phyloP scores from a whole-genome alignment of 2,797 vertebrate genomes.

The Spondyliosoma cantharus region DNA sequence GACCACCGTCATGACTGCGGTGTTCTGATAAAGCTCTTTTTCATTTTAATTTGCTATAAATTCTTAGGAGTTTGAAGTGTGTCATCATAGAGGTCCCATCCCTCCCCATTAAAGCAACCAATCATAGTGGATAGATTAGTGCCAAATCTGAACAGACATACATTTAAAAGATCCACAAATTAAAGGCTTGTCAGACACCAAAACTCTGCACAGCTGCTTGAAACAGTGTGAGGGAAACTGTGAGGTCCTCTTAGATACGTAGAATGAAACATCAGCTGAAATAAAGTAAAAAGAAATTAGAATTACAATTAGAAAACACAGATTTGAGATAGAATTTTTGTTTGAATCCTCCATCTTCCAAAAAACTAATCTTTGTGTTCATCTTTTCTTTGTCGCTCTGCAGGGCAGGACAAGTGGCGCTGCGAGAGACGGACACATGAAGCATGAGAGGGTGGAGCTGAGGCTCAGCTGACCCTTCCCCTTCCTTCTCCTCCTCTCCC shows the following conservation, averaged over 20 bases:
- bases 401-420: conserved; percentile 67
- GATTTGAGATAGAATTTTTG: neutral
- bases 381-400: conserved; percentile 44
- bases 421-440: conserved; percentile 70
- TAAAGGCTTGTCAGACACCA: neutral
- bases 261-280: neutral
- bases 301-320: neutral
- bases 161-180: neutral
- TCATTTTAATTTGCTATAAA: neutral
- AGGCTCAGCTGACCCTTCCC: conserved; percentile 82
- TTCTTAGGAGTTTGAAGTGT: neutral
- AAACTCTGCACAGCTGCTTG: neutral
- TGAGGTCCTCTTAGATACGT: neutral
- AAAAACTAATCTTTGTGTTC: conserved; percentile 37
- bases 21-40: conserved; percentile 18
- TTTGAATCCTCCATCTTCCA: conserved; percentile 7
- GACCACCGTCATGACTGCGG: conserved; percentile 1
- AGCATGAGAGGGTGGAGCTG: conserved; percentile 87
- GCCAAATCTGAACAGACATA: neutral
- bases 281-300: too few species aligned
- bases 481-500: conserved; percentile 73
- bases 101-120: neutral
- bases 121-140: too few species aligned
- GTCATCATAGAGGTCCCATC: neutral
- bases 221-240: neutral